These are phyloP conservation scores for Oceanites oceanicus DNA, from an alignment of 2,113 vertebrate species.

Conservation along the genomic window DNA sequence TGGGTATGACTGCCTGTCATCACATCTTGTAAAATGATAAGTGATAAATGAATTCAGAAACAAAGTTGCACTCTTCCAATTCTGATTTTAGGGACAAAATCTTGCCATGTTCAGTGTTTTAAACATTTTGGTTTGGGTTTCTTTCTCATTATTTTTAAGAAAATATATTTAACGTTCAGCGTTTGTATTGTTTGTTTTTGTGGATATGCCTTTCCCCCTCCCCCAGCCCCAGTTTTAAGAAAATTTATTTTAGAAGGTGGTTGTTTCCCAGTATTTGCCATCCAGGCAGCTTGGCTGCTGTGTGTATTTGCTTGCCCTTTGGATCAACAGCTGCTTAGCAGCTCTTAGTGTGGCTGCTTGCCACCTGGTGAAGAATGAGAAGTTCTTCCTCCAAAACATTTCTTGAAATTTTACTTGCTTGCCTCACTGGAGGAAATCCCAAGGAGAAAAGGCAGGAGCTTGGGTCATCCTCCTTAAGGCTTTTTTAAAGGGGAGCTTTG, in stretches of 20 bases:
- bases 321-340: not conserved
- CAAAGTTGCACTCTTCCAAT: not conserved
- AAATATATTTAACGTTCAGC: not conserved
- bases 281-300: not conserved
- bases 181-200: not conserved
- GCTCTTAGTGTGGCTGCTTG: not conserved
- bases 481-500: not conserved
- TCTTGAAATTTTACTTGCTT: not conserved
- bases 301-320: not conserved
- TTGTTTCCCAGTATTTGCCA: not conserved
- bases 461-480: not conserved
- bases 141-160: not conserved
- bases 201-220: not conserved
- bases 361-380: not conserved
- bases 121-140: not conserved
- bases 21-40: not conserved
- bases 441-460: not conserved
- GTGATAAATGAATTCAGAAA: not conserved
- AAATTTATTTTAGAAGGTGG: not conserved
- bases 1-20: not conserved
- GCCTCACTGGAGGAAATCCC: not conserved
- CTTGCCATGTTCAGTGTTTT: not conserved
- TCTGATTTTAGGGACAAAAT: not conserved
- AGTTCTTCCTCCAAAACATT: not conserved
- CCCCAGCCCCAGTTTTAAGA: not conserved